Evolutionary conservation across 1,140 invertebrate genomes (phyloP).

Genomic region (Acromyrmex heyeri): DNA sequence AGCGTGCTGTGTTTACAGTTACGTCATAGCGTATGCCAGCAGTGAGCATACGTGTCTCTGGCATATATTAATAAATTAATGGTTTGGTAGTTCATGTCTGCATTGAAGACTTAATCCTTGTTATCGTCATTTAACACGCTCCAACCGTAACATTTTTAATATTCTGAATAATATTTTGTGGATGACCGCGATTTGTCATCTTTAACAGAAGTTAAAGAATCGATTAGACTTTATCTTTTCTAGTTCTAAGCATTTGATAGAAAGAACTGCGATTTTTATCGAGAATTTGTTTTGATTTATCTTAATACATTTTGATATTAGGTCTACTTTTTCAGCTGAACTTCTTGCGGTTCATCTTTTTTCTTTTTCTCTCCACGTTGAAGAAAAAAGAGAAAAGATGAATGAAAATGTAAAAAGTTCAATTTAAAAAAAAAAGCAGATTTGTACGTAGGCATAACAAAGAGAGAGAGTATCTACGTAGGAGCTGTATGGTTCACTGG

Average conservation of each 20-base stretch:
- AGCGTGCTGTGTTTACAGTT: constrained; percentile 79
- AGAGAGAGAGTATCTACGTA: too few relatives aligned
- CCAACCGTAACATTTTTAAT: background rate
- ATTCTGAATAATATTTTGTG: background rate
- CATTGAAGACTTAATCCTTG: background rate
- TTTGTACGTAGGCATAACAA: too few relatives aligned
- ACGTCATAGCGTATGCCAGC: constrained; percentile 71
- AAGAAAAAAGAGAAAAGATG: too few relatives aligned
- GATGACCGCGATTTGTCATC: background rate
- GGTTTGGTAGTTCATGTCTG: background rate
- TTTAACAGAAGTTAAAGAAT: background rate
- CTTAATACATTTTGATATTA: background rate
- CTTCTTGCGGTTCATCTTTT: too few relatives aligned
- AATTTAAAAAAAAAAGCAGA: too few relatives aligned
- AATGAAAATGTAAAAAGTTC: too few relatives aligned
- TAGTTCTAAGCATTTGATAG: background rate
- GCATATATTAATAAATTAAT: constrained; percentile 79
- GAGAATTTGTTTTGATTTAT: background rate
- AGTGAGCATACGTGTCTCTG: constrained; percentile 59
- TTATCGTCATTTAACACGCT: background rate
- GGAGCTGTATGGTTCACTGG: too few relatives aligned
- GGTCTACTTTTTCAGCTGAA: too few relatives aligned
- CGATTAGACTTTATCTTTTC: background rate
- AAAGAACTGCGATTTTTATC: background rate
- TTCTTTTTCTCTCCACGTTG: too few relatives aligned